These are phyloP conservation scores for Hoplodrina ambigua DNA, from an alignment of 2,888 invertebrate genomes.

Conservation along the genomic window DNA sequence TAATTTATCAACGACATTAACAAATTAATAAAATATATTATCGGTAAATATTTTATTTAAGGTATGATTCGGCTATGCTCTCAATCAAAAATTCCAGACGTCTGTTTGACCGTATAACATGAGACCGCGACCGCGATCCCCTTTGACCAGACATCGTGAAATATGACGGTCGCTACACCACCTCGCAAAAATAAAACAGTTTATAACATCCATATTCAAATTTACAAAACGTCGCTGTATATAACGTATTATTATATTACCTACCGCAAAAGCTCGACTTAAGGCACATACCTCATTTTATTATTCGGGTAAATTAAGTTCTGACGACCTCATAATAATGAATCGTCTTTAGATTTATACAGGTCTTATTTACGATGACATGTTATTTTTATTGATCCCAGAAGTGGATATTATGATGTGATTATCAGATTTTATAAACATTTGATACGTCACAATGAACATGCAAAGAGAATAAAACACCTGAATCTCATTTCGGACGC, in stretches of 20 bases:
- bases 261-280: slow-evolving; percentile 69
- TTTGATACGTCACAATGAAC: slow-evolving; percentile 65
- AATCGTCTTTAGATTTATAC: slow-evolving; percentile 74
- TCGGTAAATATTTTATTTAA: slow-evolving; percentile 56
- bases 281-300: slow-evolving; percentile 76
- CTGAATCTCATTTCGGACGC: slow-evolving; percentile 42
- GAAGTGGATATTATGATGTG: slow-evolving; percentile 71
- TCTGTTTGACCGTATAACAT: slow-evolving; percentile 63
- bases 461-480: slow-evolving; percentile 67
- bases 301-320: slow-evolving; percentile 80
- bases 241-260: slow-evolving; percentile 55
- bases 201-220: slow-evolving; percentile 70
- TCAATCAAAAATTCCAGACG: slow-evolving; percentile 66
- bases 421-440: slow-evolving; percentile 78
- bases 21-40: slow-evolving; percentile 56
- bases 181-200: slow-evolving; percentile 77
- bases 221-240: slow-evolving; percentile 58
- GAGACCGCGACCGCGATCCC: slow-evolving; percentile 75
- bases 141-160: slow-evolving; percentile 80
- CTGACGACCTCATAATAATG: slow-evolving; percentile 74
- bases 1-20: slow-evolving; percentile 50
- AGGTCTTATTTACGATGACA: slow-evolving; percentile 79
- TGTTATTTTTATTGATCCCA: slow-evolving; percentile 75
- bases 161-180: slow-evolving; percentile 80
- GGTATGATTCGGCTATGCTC: slow-evolving; percentile 56